A percentile compares a stretch with the other conserved stretches of the same genome.
Evolutionary conservation across 2,113 vertebrate species (phyloP).

Genomic region (Nesoenas mayeri): DNA sequence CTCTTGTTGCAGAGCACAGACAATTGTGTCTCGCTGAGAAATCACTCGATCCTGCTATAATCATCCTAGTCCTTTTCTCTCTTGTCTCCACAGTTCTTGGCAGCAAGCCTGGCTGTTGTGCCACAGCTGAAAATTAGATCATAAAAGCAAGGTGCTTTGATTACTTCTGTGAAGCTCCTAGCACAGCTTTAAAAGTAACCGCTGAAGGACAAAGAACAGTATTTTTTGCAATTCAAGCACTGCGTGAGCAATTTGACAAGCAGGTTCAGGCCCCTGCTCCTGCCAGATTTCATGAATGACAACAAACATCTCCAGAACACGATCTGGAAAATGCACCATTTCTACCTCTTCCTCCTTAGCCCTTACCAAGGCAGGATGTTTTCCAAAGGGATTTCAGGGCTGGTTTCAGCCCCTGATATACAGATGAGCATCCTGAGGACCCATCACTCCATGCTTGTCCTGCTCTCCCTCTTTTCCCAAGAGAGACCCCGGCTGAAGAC

Average conservation of each 20-base stretch:
- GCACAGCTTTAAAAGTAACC: not conserved
- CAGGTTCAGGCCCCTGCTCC: not conserved
- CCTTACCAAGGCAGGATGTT: not conserved
- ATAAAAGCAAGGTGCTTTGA: not conserved
- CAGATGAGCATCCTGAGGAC: not conserved
- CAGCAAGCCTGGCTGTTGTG: constrained; percentile 8
- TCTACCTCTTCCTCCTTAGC: not conserved
- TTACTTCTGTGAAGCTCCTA: not conserved
- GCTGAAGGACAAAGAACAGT: not conserved
- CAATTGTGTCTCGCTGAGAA: not conserved
- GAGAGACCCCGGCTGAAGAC: not conserved
- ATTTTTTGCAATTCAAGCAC: not conserved
- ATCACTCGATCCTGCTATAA: not conserved
- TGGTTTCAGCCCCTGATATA: not conserved
- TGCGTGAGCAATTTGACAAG: not conserved
- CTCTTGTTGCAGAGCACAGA: not conserved
- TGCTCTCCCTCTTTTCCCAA: not conserved
- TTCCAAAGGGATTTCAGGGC: not conserved
- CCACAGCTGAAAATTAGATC: constrained; percentile 26
- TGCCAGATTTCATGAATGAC: not conserved
- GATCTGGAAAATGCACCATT: not conserved
- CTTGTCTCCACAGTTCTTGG: not conserved
- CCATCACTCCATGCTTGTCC: not conserved
- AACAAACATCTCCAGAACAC: not conserved
- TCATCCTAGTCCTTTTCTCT: not conserved